Evolutionary conservation across 1,140 invertebrate species (phyloP), one percentile per base, ranked within the genome.

Genomic region (Drosophila elegans): DNA sequence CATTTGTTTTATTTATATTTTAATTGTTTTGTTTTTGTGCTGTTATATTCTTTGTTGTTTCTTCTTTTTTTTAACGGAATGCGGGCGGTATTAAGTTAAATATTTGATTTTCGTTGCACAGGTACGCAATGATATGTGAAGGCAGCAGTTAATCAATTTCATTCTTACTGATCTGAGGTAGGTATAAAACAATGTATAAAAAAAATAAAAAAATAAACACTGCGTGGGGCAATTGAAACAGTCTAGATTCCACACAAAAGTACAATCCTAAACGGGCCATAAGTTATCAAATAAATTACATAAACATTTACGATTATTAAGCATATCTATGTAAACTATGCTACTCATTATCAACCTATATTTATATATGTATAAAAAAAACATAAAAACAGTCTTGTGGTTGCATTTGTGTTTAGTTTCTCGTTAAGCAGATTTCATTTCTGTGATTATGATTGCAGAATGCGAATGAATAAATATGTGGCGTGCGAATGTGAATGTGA

Each of bases 401-500:
- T 91, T 91, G 90, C 90, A 91, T 91, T 90, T 91, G 88, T 91
- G 83, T 91, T 74, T 89, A 85, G 81, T 90, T 90, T 85, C 76
- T 86, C 76, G 63, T 71, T 41, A 69, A 66, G 80, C 63, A 71
- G 74, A 71, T 77, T 67, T 78, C 69, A 62, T 59, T 60, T 75
- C 67, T 45, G 52, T 69, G 64, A 55, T 67, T 48, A 49, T 67
- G 44, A 52, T 74, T 32, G 59, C 62, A 61, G 61, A 73, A 86
- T 77, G 77, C 76, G 79, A 85, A 84, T 84, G 69, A 75, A 77
- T 80, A 66, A 79, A 80, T 81, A 73, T 54, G 49, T 29, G 44
- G 38, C 54, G 29, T 48, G 5, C 12, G 42, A 51, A 74, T 74
- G 62, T 61, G 78, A 72, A 66, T 80, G 66, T 32, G 29, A 32